phyloP scores from a whole-genome alignment of 2,888 invertebrate genomes.

The Aphrophora alni region DNA sequence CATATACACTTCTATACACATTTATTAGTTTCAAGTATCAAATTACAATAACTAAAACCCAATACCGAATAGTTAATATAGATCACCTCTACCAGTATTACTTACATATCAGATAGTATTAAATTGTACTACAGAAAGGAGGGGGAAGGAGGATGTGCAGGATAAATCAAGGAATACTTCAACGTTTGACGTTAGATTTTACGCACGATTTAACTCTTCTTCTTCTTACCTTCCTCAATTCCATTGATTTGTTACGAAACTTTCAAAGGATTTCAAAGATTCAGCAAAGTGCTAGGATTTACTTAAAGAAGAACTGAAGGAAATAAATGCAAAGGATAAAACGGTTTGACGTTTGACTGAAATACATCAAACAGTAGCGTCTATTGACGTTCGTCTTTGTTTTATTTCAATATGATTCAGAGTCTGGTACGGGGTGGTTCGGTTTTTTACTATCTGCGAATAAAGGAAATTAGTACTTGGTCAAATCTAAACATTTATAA shows the following conservation, averaged over 20 bases:
- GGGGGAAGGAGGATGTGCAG: neutral
- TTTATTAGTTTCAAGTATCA: too few species aligned
- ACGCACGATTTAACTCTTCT: neutral
- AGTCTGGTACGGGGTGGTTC: too few species aligned
- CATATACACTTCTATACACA: too few species aligned
- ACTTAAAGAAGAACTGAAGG: neutral
- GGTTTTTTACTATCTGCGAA: too few species aligned
- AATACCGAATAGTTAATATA: too few species aligned
- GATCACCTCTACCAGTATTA: too few species aligned
- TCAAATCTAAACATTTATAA: too few species aligned
- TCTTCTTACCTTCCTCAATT: neutral
- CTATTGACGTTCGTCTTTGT: neutral
- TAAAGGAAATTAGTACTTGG: too few species aligned
- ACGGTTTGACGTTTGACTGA: neutral
- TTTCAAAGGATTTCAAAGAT: neutral
- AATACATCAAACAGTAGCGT: neutral
- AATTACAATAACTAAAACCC: too few species aligned
- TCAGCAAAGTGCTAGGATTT: neutral
- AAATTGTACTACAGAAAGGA: neutral
- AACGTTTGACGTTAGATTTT: neutral
- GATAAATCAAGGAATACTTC: neutral
- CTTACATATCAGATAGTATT: neutral
- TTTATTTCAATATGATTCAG: too few species aligned
- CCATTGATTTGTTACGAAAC: neutral
- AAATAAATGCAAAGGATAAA: neutral